A percentile compares a stretch with the other conserved stretches of the same genome.
Conservation (phyloP, 1,140 invertebrate species). For the Phymastichus coffea region DNA sequence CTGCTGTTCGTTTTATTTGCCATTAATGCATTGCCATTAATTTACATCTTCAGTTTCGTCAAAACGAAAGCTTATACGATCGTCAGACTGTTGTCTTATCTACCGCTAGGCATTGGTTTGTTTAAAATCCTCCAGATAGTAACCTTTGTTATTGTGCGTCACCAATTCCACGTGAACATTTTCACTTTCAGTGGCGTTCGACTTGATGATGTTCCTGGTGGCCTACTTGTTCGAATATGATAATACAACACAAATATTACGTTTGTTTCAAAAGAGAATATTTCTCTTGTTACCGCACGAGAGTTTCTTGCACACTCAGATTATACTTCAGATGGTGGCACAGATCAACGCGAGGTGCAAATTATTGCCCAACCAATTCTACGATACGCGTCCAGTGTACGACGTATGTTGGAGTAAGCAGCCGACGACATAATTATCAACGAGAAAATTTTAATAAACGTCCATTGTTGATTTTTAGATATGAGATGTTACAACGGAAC, state of each 20-base stretch:
- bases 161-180: constrained; percentile 6
- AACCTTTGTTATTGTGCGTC: too few species aligned
- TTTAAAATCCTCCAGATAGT: not conserved
- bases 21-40: constrained; percentile 40
- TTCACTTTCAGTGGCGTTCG: constrained; percentile 42
- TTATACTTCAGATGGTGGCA: constrained; percentile 40
- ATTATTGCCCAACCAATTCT: constrained; percentile 39
- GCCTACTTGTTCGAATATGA: not conserved
- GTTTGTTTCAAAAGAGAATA: constrained; percentile 40
- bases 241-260: constrained; percentile 25
- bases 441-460: too few species aligned
- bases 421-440: too few species aligned
- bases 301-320: constrained; percentile 48
- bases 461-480: constrained; percentile 31
- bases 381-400: not conserved
- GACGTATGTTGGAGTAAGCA: constrained; percentile 44
- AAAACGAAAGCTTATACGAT: constrained; percentile 38
- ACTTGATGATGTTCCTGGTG: not conserved
- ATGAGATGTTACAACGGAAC: constrained; percentile 38
- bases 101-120: constrained; percentile 43
- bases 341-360: constrained; percentile 45
- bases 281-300: constrained; percentile 47
- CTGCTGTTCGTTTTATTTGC: constrained; percentile 43
- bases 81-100: constrained; percentile 35
- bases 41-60: constrained; percentile 43